phyloP scores from a whole-genome alignment of 2,888 invertebrate genomes.

The Mythimna ferrago region DNA sequence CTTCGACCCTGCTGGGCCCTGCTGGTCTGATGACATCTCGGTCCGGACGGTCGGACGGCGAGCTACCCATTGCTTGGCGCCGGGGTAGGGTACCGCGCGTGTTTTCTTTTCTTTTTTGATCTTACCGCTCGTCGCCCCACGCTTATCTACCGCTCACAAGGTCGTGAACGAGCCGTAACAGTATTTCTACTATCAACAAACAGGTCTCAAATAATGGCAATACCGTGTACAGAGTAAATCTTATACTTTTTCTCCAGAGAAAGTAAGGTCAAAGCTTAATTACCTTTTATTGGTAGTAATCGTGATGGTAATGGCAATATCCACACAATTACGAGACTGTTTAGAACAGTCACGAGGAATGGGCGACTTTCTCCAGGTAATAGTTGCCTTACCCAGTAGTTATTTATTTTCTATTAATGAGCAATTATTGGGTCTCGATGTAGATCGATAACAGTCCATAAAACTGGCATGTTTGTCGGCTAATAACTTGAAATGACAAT shows the following conservation, averaged over 20 bases:
- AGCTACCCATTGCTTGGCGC: no score
- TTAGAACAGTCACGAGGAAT: constrained; percentile 10
- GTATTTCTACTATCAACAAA: not conserved
- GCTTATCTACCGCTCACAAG: no score
- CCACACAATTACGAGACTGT: constrained; percentile 20
- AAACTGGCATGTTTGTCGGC: not conserved
- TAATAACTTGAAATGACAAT: not conserved
- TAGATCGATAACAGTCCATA: not conserved
- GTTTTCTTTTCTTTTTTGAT: no score
- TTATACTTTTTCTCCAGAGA: constrained; percentile 40
- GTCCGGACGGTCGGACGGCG: no score
- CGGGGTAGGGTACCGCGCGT: no score
- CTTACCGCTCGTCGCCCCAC: no score
- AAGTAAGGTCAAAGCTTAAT: constrained; percentile 52
- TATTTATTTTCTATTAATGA: constrained; percentile 13
- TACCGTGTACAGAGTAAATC: constrained; percentile 1
- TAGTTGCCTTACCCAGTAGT: not conserved
- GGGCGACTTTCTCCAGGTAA: constrained; percentile 35
- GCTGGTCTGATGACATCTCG: no score
- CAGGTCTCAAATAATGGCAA: not conserved
- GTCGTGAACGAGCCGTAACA: no score
- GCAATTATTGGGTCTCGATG: not conserved
- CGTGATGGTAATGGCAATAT: constrained; percentile 37
- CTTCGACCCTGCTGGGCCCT: no score
- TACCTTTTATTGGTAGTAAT: constrained; percentile 34